Conservation (phyloP, 2,888 invertebrate genomes). For the Phyllotreta cruciferae region DNA sequence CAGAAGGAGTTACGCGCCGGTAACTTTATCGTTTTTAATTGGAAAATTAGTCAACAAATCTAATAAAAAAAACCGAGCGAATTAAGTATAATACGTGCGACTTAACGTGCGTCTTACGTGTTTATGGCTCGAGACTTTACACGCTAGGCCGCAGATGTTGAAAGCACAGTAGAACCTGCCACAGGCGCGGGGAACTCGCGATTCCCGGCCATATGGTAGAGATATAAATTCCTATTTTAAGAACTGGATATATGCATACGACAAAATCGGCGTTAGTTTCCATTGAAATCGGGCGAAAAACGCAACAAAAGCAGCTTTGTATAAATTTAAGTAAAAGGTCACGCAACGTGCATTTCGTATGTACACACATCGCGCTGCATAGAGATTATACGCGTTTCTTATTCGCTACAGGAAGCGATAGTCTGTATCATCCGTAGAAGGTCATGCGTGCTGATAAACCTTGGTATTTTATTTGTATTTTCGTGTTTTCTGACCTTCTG, state of each 20-base stretch:
- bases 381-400: slow-evolving; percentile 39
- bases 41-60: slow-evolving; percentile 10
- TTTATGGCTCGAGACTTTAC: slow-evolving; percentile 14
- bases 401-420: slow-evolving; percentile 39
- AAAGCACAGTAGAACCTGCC: slow-evolving; percentile 10
- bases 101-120: slow-evolving; percentile 17
- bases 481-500: slow-evolving; percentile 30
- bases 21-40: slow-evolving; percentile 1
- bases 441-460: slow-evolving; percentile 38
- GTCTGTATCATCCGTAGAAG: slow-evolving; percentile 39
- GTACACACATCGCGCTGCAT: slow-evolving; percentile 3
- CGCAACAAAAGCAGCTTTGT: slow-evolving; percentile 26
- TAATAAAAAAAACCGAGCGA: not conserved
- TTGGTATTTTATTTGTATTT: slow-evolving; percentile 35
- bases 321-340: slow-evolving; percentile 25
- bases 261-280: slow-evolving; percentile 10
- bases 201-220: slow-evolving; percentile 14
- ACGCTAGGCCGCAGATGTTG: slow-evolving; percentile 15
- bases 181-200: slow-evolving; percentile 5
- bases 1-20: too few species aligned
- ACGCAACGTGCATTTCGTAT: slow-evolving; percentile 22
- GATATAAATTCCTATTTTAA: slow-evolving; percentile 17
- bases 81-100: slow-evolving; percentile 10
- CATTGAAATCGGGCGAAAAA: slow-evolving; percentile 11
- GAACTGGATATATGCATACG: not conserved